Evolutionary conservation across 2,888 invertebrate genomes (phyloP), one percentile per base, ranked within the genome.

Genomic region (Automeris io): DNA sequence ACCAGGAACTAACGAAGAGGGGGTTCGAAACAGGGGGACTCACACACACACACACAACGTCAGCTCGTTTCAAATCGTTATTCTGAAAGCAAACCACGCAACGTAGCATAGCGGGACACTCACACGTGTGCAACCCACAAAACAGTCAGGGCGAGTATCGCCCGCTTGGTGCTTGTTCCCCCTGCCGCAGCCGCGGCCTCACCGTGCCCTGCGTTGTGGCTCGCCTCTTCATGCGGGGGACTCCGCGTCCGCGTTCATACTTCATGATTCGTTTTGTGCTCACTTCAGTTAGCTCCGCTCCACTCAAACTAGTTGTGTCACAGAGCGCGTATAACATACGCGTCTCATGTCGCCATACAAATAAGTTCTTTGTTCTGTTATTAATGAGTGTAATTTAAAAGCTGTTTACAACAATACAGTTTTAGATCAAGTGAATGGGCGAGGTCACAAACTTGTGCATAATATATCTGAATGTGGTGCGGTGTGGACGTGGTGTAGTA

Each of bases 231-330:
- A 43, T 50, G 52, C 47, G 48, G 43, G 44, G 39, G 41, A 23
- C 45, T 43, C 51, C 55, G 51, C 52, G 46, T 54, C 50, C 49
- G 56, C 54, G 61, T 61, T 64, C 62, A 61, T 66, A 65, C 57
- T 60, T 63, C 67, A 61, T 66, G 66, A 57, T 60, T 63, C 67
- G 60, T 68, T 66, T 68, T 69, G 65, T 70, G 61, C 66, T 67
- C 62, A 65, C 66, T 67, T 67, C 67, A 64, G 4, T 29, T 16
- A 29, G 29, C 57, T 60, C 51, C 57, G 59, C 58, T 63, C 58
- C 54, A 56, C 57, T 58, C 57, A 46, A 45, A 52, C 62, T 73
- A 81, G 82, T 81, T 65, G 77, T 66, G 68, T 61, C 58, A 64
- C 63, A 60, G 65, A 61, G 64, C 53, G 69, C 70, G 69, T 54